Evolutionary conservation across 2,888 invertebrate species (phyloP).

Genomic region (Himalopsyche tibetana): DNA sequence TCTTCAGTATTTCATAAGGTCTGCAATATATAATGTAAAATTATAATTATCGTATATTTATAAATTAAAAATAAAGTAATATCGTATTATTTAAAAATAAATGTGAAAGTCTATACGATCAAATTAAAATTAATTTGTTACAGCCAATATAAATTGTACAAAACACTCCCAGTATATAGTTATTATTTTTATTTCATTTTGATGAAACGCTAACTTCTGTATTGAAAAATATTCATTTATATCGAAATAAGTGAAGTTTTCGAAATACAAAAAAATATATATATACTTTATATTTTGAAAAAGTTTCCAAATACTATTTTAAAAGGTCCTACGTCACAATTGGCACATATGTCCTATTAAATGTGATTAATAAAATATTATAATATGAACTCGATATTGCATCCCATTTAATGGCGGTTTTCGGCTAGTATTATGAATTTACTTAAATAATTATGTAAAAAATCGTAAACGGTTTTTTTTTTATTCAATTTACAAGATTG

Average conservation of each 20-base stretch:
- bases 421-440: conserved; percentile 34
- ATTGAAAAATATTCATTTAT: too few species aligned
- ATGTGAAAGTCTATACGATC: conserved; percentile 18
- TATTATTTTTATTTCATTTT: background rate
- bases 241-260: too few species aligned
- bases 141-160: conserved; percentile 37
- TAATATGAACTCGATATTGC: background rate
- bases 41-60: background rate
- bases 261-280: too few species aligned
- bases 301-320: too few species aligned
- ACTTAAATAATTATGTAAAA: conserved; percentile 22
- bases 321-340: too few species aligned
- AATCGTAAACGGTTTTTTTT: background rate
- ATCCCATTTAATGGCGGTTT: conserved; percentile 8
- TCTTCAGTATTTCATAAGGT: conserved; percentile 12
- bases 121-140: conserved; percentile 37
- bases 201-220: background rate
- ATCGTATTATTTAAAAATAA: background rate
- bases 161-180: conserved; percentile 7
- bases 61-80: background rate
- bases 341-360: too few species aligned
- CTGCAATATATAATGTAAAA: conserved; percentile 4
- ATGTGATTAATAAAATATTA: too few species aligned
- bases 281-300: too few species aligned
- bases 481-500: background rate